Conservation (phyloP, 1,140 invertebrate species). For the Rhopalosiphum maidis region DNA sequence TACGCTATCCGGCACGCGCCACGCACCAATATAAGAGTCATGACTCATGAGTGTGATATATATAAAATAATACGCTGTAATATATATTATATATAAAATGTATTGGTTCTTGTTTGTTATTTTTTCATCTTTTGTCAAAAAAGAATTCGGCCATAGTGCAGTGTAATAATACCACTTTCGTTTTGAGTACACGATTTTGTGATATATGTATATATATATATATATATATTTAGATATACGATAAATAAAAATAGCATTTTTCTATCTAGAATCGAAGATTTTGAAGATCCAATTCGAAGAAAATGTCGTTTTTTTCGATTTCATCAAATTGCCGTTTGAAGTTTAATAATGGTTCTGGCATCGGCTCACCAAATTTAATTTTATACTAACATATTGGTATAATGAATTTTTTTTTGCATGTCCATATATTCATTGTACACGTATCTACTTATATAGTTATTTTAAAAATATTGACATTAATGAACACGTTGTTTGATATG, state of each 20-base stretch:
- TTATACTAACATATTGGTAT: too few relatives aligned
- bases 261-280: too few relatives aligned
- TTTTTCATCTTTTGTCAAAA: conserved; percentile 8
- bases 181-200: not conserved
- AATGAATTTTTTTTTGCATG: too few relatives aligned
- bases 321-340: too few relatives aligned
- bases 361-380: too few relatives aligned
- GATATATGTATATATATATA: not conserved
- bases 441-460: not conserved
- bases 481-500: not conserved
- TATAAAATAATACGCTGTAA: not conserved
- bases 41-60: not conserved
- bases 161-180: not conserved
- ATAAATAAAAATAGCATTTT: not conserved
- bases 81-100: not conserved
- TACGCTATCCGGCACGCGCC: not conserved
- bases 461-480: not conserved
- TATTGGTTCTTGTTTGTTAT: not conserved
- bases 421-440: too few relatives aligned
- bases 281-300: too few relatives aligned
- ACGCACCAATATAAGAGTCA: not conserved
- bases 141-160: not conserved
- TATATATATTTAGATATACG: too few relatives aligned
- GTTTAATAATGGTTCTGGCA: too few relatives aligned
- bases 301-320: too few relatives aligned